phyloP scores from a whole-genome alignment of 1,140 invertebrate species.

The Pseudomyrmex cubaensis region DNA sequence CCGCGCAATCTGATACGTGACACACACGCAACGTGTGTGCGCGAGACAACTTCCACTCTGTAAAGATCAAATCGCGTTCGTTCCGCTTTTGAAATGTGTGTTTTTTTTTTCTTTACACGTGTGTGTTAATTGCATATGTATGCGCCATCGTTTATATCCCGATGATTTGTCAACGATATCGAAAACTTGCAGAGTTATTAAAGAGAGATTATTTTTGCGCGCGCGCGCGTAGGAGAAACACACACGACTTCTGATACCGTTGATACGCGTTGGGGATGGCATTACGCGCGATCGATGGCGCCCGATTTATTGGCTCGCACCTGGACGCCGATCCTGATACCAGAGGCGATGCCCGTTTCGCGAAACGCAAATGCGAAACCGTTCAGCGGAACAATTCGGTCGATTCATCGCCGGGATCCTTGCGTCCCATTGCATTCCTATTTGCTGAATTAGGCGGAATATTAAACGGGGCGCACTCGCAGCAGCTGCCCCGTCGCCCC shows the following conservation, averaged over 20 bases:
- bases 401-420: constrained; percentile 32
- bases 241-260: not conserved
- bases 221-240: too few species aligned
- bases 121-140: not conserved
- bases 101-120: not conserved
- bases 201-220: not conserved
- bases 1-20: constrained; percentile 14
- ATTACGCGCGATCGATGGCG: constrained; percentile 1
- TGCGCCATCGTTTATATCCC: not conserved
- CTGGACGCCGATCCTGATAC: constrained; percentile 7
- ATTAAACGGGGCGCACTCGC: constrained; percentile 45
- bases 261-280: too few species aligned
- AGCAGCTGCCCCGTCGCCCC: constrained; percentile 33
- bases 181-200: not conserved
- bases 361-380: constrained; percentile 57
- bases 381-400: constrained; percentile 60
- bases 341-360: constrained; percentile 19
- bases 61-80: constrained; percentile 15
- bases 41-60: not conserved
- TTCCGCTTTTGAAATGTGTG: not conserved
- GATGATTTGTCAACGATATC: not conserved
- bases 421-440: constrained; percentile 51
- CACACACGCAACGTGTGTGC: not conserved
- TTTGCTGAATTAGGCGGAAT: constrained; percentile 59
- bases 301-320: not conserved